Evolutionary conservation across 2,797 vertebrate species (phyloP).

Genomic region (Xiphophorus birchmanni): DNA sequence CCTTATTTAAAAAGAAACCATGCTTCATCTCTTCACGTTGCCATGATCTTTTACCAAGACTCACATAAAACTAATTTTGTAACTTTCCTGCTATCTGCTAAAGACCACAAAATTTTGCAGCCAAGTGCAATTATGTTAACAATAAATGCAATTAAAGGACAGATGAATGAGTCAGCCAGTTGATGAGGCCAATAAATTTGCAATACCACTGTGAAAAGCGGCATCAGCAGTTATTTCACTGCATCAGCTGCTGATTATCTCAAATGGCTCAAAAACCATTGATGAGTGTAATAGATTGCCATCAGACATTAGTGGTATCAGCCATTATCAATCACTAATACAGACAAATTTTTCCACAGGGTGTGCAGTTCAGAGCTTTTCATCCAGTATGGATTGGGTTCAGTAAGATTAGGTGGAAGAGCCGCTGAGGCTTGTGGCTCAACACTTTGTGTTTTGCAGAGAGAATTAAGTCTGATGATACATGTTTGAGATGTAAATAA

Average conservation of each 20-base stretch:
- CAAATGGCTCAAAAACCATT: not conserved
- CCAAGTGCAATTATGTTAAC: not conserved
- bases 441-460: not conserved
- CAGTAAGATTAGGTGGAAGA: not conserved
- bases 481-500: not conserved
- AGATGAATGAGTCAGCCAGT: not conserved
- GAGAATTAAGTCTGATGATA: not conserved
- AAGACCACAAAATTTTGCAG: not conserved
- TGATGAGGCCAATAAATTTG: not conserved
- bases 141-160: not conserved
- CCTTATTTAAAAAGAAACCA: not conserved
- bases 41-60: not conserved
- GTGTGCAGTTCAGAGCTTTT: constrained; percentile 1
- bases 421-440: not conserved
- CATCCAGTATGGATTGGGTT: not conserved
- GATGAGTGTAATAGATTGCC: constrained; percentile 1
- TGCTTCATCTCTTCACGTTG: not conserved
- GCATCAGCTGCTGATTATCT: constrained; percentile 20
- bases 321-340: constrained; percentile 2
- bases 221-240: constrained; percentile 17
- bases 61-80: not conserved
- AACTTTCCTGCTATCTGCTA: not conserved
- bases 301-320: constrained; percentile 2
- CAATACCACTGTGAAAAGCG: not conserved
- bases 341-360: not conserved